These are phyloP conservation scores for Quadroppia sp. DNA, from an alignment of 2,888 invertebrate genomes.

Conservation along the genomic window DNA sequence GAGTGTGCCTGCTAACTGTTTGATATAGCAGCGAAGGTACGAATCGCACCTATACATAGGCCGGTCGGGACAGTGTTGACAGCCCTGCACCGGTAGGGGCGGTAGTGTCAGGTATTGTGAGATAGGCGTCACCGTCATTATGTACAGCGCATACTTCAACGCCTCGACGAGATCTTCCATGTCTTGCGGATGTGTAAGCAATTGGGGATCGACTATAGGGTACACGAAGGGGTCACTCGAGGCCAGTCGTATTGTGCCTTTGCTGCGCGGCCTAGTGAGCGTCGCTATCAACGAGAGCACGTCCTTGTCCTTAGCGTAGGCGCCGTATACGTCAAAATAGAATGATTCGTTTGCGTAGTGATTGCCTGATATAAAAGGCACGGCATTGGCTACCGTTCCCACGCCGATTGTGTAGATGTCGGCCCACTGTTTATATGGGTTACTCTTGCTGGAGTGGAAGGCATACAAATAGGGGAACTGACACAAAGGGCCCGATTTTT, in stretches of 20 bases:
- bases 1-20: not conserved
- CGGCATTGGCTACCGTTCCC: not conserved
- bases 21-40: slow-evolving; percentile 30
- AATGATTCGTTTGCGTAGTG: no score
- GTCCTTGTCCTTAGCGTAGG: not conserved
- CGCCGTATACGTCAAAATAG: no score
- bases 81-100: slow-evolving; percentile 34
- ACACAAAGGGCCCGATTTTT: not conserved
- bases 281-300: not conserved
- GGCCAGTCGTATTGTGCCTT: not conserved
- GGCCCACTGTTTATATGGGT: slow-evolving; percentile 32
- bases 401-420: not conserved
- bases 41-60: slow-evolving; percentile 28
- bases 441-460: slow-evolving; percentile 19
- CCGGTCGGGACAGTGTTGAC: slow-evolving; percentile 3
- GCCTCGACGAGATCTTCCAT: not conserved
- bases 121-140: not conserved
- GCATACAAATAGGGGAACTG: not conserved
- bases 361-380: no score
- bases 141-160: not conserved
- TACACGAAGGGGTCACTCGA: not conserved
- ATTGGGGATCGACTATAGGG: not conserved
- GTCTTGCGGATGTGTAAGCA: not conserved
- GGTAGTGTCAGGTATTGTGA: not conserved
- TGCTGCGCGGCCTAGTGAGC: not conserved